Evolutionary conservation across 2,888 invertebrate genomes (phyloP).

Genomic region (Xiphydria camelus): DNA sequence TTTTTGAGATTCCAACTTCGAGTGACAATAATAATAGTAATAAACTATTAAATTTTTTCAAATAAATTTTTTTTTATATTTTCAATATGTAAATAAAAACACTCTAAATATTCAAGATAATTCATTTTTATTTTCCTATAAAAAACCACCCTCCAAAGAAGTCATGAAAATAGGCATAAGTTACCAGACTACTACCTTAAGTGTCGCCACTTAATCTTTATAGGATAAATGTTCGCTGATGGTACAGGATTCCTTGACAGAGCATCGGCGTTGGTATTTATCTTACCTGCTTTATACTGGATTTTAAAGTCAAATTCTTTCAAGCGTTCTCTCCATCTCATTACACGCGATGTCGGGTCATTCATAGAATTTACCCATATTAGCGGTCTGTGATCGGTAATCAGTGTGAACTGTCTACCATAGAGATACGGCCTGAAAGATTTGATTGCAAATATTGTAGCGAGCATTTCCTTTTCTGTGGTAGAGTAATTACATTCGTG

Average conservation of each 20-base stretch:
- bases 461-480: conserved; percentile 42
- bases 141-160: too few species aligned
- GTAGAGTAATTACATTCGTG: conserved; percentile 34
- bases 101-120: too few species aligned
- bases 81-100: too few species aligned
- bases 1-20: too few species aligned
- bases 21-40: too few species aligned
- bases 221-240: too few species aligned
- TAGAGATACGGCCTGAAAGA: conserved; percentile 40
- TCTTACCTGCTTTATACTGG: background rate
- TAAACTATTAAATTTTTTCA: too few species aligned
- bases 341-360: background rate
- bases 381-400: conserved; percentile 35
- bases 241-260: background rate
- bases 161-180: too few species aligned
- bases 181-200: too few species aligned
- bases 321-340: background rate
- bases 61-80: too few species aligned
- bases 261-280: background rate
- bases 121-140: too few species aligned
- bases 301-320: background rate
- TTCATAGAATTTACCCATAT: background rate
- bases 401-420: conserved; percentile 36
- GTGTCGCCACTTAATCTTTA: too few species aligned
- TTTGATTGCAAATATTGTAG: conserved; percentile 36